Percentiles rank a stretch among this genome's conserved stretches.
Conservation (phyloP, 1,140 invertebrate genomes). For the Dendroctonus ponderosae region DNA sequence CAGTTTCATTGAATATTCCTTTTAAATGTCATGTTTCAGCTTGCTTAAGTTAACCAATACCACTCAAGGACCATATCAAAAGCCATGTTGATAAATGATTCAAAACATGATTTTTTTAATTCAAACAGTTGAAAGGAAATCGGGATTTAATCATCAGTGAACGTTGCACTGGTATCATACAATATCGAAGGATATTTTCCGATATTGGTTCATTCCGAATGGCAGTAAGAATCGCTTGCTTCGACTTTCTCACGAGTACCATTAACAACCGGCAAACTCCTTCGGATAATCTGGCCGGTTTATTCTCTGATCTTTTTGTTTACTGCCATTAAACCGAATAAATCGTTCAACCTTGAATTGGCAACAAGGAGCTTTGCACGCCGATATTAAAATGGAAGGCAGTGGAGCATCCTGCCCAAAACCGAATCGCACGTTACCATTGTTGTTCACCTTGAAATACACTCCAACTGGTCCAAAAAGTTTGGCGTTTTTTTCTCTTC, state of each 20-base stretch:
- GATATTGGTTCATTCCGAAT: too few species aligned
- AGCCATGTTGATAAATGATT: neutral
- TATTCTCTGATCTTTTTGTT: neutral
- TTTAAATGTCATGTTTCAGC: neutral
- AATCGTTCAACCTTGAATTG: slow-evolving; percentile 17
- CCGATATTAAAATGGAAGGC: slow-evolving; percentile 29
- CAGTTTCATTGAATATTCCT: neutral
- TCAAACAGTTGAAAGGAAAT: too few species aligned
- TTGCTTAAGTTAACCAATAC: neutral
- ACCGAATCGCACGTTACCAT: slow-evolving; percentile 17
- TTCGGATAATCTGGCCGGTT: neutral
- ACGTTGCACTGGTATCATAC: too few species aligned
- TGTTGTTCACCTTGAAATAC: slow-evolving; percentile 27
- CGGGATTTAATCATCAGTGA: too few species aligned
- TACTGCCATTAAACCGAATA: slow-evolving; percentile 5
- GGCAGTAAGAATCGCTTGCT: too few species aligned
- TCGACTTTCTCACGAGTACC: too few species aligned
- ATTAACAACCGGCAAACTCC: neutral
- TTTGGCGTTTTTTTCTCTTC: neutral
- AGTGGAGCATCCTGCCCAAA: slow-evolving; percentile 23
- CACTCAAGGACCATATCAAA: neutral
- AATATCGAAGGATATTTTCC: too few species aligned
- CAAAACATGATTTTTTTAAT: too few species aligned
- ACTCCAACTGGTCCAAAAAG: neutral
- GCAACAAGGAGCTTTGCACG: slow-evolving; percentile 3